Evolutionary conservation across 2,888 invertebrate species (phyloP).

Genomic region (Trissonchulus latispiculum): DNA sequence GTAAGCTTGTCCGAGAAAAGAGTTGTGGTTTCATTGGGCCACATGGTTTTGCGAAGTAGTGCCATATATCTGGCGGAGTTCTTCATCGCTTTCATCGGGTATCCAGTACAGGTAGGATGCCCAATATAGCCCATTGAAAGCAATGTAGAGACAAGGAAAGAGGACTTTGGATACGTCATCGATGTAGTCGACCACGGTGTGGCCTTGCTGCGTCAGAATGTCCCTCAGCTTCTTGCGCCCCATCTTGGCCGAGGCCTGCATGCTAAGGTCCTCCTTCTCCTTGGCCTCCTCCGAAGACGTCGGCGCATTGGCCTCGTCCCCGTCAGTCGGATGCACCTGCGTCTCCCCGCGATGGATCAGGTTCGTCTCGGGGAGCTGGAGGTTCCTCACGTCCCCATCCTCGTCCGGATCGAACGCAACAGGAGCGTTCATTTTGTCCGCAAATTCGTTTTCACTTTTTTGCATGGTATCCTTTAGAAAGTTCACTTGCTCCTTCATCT

Average conservation of each 20-base stretch:
- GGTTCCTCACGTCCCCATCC: not conserved
- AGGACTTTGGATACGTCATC: constrained; percentile 63
- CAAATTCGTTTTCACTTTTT: not conserved
- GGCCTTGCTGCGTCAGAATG: not conserved
- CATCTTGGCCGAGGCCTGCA: not conserved
- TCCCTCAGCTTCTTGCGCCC: not conserved
- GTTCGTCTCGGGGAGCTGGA: not conserved
- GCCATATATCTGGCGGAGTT: not conserved
- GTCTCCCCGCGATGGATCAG: not conserved
- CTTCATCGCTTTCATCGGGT: constrained; percentile 35
- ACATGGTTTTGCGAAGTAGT: too few relatives aligned
- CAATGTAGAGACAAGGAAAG: constrained; percentile 63
- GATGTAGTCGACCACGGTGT: constrained; percentile 59
- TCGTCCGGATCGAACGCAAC: not conserved
- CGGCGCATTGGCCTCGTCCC: too few relatives aligned
- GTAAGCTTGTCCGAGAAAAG: too few relatives aligned
- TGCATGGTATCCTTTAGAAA: not conserved
- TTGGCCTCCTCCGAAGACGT: not conserved
- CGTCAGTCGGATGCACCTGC: not conserved
- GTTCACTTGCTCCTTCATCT: not conserved
- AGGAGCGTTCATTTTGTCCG: not conserved
- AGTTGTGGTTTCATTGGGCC: too few relatives aligned
- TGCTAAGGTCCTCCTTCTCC: not conserved
- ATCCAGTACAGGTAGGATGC: constrained; percentile 55
- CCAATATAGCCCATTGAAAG: constrained; percentile 72